phyloP scores from a whole-genome alignment of 2,797 vertebrate species.

The Podargus strigoides region DNA sequence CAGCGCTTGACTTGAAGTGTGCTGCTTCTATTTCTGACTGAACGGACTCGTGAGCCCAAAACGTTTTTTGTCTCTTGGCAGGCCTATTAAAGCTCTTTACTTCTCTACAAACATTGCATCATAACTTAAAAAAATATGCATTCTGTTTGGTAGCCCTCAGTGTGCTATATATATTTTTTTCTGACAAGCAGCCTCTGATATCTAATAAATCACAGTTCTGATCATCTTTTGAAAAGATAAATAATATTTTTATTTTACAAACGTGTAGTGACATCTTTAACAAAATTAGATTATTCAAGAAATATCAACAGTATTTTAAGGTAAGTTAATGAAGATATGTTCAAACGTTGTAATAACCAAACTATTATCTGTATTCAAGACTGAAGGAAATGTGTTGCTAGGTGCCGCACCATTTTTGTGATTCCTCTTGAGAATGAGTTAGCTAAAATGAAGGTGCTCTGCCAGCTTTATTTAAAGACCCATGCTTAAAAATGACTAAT shows the following conservation, averaged over 20 bases:
- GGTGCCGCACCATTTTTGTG: neutral
- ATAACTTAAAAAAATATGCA: neutral
- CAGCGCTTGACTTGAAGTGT: neutral
- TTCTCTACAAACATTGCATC: neutral
- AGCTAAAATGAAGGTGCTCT: neutral
- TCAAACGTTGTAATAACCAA: neutral
- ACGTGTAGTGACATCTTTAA: neutral
- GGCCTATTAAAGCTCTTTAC: neutral
- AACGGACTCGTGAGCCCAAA: neutral
- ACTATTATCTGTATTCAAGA: neutral
- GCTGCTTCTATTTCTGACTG: neutral
- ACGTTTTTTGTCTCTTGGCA: neutral
- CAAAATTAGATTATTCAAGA: neutral
- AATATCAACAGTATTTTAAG: neutral
- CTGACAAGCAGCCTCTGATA: neutral
- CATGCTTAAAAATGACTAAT: slow-evolving; percentile 34
- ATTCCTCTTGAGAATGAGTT: slow-evolving; percentile 18
- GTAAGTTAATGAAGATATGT: neutral
- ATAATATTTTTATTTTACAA: neutral
- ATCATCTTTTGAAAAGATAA: neutral
- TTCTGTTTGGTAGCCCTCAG: neutral
- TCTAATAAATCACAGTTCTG: neutral
- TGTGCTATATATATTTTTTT: neutral
- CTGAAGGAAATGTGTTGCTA: neutral
- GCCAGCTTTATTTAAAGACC: slow-evolving; percentile 33